Percentiles rank a stretch among this genome's conserved stretches.
These are phyloP conservation scores for Pseudomyrmex cubaensis DNA, from an alignment of 1,140 invertebrate species.

Conservation along the genomic window DNA sequence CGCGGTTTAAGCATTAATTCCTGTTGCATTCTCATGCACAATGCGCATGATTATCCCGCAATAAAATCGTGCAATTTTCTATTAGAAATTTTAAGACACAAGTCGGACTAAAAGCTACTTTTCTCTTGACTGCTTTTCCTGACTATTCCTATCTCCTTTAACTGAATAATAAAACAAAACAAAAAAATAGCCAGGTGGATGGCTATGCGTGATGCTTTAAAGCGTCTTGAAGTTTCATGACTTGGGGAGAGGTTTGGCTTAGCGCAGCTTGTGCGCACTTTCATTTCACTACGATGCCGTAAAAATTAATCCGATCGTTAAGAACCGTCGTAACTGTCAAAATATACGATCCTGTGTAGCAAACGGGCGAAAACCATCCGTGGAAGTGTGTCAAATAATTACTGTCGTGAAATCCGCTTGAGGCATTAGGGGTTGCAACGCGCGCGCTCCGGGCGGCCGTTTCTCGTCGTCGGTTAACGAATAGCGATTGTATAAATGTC, in stretches of 20 bases:
- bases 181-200: constrained; percentile 36
- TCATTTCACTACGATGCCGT: constrained; percentile 77
- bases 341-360: constrained; percentile 78
- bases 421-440: constrained; percentile 24
- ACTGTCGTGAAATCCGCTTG: constrained; percentile 41
- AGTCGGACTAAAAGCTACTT: constrained; percentile 12
- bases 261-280: constrained; percentile 61
- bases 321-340: constrained; percentile 80
- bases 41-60: background rate
- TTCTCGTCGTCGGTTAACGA: constrained; percentile 31
- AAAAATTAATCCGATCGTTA: constrained; percentile 84
- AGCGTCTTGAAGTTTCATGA: constrained; percentile 51
- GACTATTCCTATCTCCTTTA: background rate
- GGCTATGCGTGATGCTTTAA: constrained; percentile 34
- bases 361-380: constrained; percentile 69
- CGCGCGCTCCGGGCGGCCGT: constrained; percentile 1
- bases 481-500: constrained; percentile 39
- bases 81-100: constrained; percentile 9
- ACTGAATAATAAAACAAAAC: constrained; percentile 36
- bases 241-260: background rate
- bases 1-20: background rate
- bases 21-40: background rate
- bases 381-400: constrained; percentile 60
- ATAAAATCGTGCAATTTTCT: constrained; percentile 39
- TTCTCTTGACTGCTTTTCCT: background rate